Evolutionary conservation across 2,113 vertebrate species (phyloP).

Genomic region (Desmodus rotundus): DNA sequence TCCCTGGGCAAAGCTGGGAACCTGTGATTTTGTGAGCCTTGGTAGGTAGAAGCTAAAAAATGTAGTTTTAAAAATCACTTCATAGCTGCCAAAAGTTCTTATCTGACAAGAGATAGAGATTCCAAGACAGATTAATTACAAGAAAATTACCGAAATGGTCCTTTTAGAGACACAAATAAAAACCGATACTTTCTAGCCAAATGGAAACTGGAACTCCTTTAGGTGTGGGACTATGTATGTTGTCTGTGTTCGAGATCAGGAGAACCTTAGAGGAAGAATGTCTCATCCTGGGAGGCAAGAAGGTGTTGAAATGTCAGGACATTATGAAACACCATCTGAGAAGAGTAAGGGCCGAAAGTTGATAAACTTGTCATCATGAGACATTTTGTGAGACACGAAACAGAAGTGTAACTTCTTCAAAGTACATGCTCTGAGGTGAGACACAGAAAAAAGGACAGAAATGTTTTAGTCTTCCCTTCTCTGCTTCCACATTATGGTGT

Average conservation of each 20-base stretch:
- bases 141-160: not conserved
- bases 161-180: not conserved
- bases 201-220: not conserved
- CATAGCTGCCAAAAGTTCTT: not conserved
- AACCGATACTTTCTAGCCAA: not conserved
- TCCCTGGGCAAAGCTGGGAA: not conserved
- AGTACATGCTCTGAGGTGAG: not conserved
- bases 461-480: not conserved
- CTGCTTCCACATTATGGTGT: not conserved
- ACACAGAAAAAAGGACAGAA: not conserved
- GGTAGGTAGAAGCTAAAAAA: not conserved
- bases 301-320: not conserved
- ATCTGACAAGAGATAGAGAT: not conserved
- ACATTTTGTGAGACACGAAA: not conserved
- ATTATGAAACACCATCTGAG: constrained; percentile 9
- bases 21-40: not conserved
- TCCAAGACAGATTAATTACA: not conserved
- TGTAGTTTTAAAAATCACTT: not conserved
- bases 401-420: constrained; percentile 26
- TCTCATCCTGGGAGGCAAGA: not conserved
- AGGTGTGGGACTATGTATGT: not conserved
- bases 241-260: not conserved
- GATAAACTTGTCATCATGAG: not conserved
- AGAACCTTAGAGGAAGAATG: not conserved
- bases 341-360: not conserved